Conservation (phyloP, 2,888 invertebrate genomes). For the Caenorhabditis afra region DNA sequence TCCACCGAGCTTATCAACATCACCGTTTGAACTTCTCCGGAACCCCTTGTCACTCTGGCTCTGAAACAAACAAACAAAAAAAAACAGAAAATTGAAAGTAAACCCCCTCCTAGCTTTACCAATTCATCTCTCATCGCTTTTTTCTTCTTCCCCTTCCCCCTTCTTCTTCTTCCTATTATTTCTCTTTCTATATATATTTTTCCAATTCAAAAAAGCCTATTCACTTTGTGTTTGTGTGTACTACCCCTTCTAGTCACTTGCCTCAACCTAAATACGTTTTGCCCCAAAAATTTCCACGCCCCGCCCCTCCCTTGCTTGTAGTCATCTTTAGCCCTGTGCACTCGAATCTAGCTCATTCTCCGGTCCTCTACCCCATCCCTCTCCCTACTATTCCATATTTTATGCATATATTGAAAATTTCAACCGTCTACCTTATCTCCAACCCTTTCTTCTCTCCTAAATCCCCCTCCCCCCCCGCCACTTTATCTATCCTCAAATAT, state of each 20-base stretch:
- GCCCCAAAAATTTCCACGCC: background rate
- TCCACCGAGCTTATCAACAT: slow-evolving; percentile 50
- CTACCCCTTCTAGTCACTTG: slow-evolving; percentile 35
- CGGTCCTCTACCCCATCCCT: background rate
- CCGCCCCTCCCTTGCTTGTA: slow-evolving; percentile 13
- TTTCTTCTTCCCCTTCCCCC: slow-evolving; percentile 8
- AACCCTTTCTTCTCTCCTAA: background rate
- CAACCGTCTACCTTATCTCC: background rate
- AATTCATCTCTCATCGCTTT: slow-evolving; percentile 15
- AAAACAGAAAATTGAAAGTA: no score
- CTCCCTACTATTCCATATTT: slow-evolving; percentile 37
- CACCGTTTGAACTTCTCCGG: slow-evolving; percentile 25
- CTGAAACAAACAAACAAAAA: no score
- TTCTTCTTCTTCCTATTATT: background rate
- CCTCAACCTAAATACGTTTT: slow-evolving; percentile 3
- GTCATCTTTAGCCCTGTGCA: slow-evolving; percentile 50
- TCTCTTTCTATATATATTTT: no score
- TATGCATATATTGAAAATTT: slow-evolving; percentile 50
- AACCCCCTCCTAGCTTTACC: slow-evolving; percentile 29
- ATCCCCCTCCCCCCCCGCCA: no score
- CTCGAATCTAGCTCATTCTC: slow-evolving; percentile 5
- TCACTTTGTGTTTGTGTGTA: slow-evolving; percentile 37
- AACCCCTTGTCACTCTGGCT: no score
- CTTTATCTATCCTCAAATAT: slow-evolving; percentile 8
- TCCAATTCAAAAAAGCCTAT: slow-evolving; percentile 1